These are phyloP conservation scores for Tapera naevia DNA, from an alignment of 2,797 vertebrate genomes.

Conservation along the genomic window DNA sequence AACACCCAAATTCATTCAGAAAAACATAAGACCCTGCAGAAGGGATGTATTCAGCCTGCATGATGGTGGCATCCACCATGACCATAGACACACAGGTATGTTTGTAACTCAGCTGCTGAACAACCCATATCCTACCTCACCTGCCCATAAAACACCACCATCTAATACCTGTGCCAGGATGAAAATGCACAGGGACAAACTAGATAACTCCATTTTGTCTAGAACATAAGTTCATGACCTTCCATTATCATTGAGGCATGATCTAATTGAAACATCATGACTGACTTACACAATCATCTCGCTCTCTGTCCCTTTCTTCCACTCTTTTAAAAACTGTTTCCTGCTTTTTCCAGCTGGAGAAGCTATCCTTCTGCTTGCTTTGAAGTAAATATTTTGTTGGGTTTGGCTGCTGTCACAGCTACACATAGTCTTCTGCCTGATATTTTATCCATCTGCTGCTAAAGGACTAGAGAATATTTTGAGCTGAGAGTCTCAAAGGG, in stretches of 20 bases:
- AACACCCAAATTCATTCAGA: not conserved
- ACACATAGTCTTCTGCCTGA: not conserved
- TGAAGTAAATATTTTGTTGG: constrained; percentile 51
- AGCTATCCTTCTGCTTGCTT: constrained; percentile 22
- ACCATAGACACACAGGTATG: not conserved
- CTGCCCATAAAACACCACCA: not conserved
- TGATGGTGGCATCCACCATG: rapidly evolving
- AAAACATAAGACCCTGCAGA: not conserved
- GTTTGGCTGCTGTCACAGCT: constrained; percentile 43
- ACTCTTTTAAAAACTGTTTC: not conserved
- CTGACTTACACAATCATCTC: constrained; percentile 34
- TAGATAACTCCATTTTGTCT: not conserved
- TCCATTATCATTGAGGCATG: not conserved
- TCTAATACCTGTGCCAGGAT: not conserved
- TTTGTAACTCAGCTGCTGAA: not conserved
- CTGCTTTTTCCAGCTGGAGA: constrained; percentile 53
- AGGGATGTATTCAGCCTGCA: not conserved
- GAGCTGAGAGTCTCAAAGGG: not conserved
- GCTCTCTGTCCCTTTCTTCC: not conserved
- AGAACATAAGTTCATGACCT: constrained; percentile 11
- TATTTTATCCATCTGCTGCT: constrained; percentile 47
- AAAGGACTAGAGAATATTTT: not conserved
- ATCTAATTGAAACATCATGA: constrained; percentile 36
- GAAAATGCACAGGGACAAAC: not conserved
- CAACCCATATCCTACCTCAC: not conserved